Percentiles rank a stretch among this genome's conserved stretches.
Evolutionary conservation across 2,113 vertebrate genomes (phyloP).

Genomic region (Meles meles): DNA sequence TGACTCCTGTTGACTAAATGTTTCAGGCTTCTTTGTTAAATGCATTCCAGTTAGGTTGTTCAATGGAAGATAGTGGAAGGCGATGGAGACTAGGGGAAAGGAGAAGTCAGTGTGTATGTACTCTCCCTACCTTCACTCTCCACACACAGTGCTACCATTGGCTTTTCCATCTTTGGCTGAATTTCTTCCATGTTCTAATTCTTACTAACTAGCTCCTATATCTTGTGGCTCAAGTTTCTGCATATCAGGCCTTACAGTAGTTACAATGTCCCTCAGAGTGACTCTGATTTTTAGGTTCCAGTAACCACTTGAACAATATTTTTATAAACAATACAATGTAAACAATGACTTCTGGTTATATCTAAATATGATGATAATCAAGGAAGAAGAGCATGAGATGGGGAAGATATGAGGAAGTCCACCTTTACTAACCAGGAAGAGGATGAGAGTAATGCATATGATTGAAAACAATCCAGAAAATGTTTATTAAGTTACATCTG

Average conservation of each 20-base stretch:
- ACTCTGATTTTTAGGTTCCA: background rate
- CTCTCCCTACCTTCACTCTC: rapidly evolving
- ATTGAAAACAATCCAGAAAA: background rate
- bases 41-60: background rate
- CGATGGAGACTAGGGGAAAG: background rate
- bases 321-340: background rate
- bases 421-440: background rate
- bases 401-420: too few species aligned
- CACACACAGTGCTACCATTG: background rate
- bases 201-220: too few species aligned
- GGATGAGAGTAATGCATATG: background rate
- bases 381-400: background rate
- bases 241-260: background rate
- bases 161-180: background rate
- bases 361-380: background rate
- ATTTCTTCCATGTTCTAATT: background rate
- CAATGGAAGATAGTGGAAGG: background rate
- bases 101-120: background rate
- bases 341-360: background rate
- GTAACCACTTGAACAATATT: background rate
- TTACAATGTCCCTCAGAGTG: background rate
- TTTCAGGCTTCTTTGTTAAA: background rate
- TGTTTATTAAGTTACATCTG: background rate
- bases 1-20: background rate
- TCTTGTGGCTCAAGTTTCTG: background rate